Percentiles rank a stretch among this genome's conserved stretches.
Conservation (phyloP, 2,797 vertebrate species). For the Rhinoraja longicauda region DNA sequence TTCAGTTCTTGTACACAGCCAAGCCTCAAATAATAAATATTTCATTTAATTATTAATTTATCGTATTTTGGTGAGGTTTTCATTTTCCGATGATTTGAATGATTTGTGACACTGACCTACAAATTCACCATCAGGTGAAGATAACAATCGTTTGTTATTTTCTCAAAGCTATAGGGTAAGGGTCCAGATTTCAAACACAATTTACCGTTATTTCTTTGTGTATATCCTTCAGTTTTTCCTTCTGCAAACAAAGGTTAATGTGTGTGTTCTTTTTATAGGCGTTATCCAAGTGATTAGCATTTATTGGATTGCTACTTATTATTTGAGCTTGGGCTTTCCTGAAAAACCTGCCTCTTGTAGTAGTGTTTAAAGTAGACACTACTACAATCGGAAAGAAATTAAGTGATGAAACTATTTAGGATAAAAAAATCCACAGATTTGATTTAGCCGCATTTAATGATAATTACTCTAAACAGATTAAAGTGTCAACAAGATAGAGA, state of each 20-base stretch:
- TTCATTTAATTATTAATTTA: slow-evolving; percentile 75
- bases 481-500: background rate
- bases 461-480: background rate
- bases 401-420: background rate
- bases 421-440: background rate
- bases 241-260: background rate
- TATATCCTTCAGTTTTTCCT: background rate
- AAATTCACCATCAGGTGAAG: slow-evolving; percentile 20
- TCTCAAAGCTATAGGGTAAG: background rate
- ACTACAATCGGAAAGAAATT: background rate
- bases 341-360: background rate
- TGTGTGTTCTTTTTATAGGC: background rate
- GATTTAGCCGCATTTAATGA: background rate
- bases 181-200: background rate
- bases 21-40: slow-evolving; percentile 71
- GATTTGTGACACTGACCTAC: slow-evolving; percentile 19
- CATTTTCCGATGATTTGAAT: slow-evolving; percentile 30
- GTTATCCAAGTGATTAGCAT: background rate
- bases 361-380: background rate
- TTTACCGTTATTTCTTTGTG: background rate
- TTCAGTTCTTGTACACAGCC: slow-evolving; percentile 62
- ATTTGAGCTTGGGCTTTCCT: background rate
- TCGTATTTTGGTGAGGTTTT: slow-evolving; percentile 21
- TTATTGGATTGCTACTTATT: too few relatives aligned
- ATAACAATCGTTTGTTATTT: slow-evolving; percentile 5